A percentile compares a stretch with the other conserved stretches of the same genome.
Evolutionary conservation across 1,140 invertebrate genomes (phyloP).

Genomic region (Ceratina australensis): DNA sequence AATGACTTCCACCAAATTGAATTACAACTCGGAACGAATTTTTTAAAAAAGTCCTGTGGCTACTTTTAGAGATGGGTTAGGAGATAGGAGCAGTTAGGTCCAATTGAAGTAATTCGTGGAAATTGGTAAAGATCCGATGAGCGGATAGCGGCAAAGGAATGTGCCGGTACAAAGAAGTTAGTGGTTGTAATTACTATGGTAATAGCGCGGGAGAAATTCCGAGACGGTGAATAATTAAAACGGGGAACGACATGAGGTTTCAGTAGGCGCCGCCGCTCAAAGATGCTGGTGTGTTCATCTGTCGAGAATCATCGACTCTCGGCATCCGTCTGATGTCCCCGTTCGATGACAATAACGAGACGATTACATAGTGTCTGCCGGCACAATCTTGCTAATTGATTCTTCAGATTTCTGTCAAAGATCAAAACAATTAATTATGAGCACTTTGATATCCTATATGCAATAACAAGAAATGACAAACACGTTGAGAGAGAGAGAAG

Average conservation of each 20-base stretch:
- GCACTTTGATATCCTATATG: background rate
- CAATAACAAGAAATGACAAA: background rate
- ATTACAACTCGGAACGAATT: background rate
- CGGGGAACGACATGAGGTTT: slow-evolving; percentile 20
- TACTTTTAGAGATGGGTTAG: background rate
- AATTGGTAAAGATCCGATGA: background rate
- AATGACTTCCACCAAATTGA: background rate
- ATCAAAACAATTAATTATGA: background rate
- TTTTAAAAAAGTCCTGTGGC: background rate
- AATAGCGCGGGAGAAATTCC: slow-evolving; percentile 52
- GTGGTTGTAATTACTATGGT: slow-evolving; percentile 20
- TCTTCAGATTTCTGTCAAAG: background rate
- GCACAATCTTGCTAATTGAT: slow-evolving; percentile 12
- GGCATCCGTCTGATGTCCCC: slow-evolving; percentile 19
- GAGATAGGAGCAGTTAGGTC: background rate
- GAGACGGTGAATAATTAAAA: slow-evolving; percentile 54
- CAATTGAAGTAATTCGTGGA: slow-evolving; percentile 1
- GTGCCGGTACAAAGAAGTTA: background rate
- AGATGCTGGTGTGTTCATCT: slow-evolving; percentile 18
- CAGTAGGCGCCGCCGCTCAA: slow-evolving; percentile 36
- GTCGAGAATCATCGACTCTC: slow-evolving; percentile 33
- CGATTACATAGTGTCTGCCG: slow-evolving; percentile 3
- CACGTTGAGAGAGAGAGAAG: too few relatives aligned
- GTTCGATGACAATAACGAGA: slow-evolving; percentile 2
- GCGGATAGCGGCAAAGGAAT: background rate